Percentiles rank a stretch among this genome's conserved stretches.
Conservation (phyloP, 2,888 invertebrate genomes). For the Morinoia aosen region DNA sequence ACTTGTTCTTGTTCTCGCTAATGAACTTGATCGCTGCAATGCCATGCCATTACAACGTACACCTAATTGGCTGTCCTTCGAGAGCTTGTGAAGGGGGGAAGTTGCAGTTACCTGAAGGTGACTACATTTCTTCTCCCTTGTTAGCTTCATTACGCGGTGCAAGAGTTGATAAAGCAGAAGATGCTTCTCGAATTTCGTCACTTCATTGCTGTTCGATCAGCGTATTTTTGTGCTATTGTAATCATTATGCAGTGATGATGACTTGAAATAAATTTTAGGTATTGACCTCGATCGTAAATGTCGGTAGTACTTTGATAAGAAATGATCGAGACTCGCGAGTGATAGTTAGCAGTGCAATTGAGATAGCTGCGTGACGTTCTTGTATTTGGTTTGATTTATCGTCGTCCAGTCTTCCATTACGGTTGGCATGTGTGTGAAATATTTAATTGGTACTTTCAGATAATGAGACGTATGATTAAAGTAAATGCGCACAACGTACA, state of each 20-base stretch:
- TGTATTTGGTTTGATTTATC: too few relatives aligned
- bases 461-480: too few relatives aligned
- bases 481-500: too few relatives aligned
- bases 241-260: neutral
- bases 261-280: neutral
- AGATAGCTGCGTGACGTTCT: neutral
- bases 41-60: neutral
- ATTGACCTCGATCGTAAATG: neutral
- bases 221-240: neutral
- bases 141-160: neutral
- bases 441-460: too few relatives aligned
- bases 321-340: neutral
- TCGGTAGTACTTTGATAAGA: neutral
- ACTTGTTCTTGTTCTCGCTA: neutral
- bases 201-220: neutral
- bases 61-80: neutral
- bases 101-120: too few relatives aligned
- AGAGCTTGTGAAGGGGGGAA: neutral
- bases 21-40: neutral
- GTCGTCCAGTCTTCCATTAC: too few relatives aligned
- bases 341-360: neutral
- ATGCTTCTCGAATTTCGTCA: neutral
- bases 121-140: neutral
- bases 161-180: neutral
- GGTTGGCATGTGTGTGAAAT: too few relatives aligned